Conservation (phyloP, 2,113 vertebrate genomes). For the Ceuthmochares aereus region DNA sequence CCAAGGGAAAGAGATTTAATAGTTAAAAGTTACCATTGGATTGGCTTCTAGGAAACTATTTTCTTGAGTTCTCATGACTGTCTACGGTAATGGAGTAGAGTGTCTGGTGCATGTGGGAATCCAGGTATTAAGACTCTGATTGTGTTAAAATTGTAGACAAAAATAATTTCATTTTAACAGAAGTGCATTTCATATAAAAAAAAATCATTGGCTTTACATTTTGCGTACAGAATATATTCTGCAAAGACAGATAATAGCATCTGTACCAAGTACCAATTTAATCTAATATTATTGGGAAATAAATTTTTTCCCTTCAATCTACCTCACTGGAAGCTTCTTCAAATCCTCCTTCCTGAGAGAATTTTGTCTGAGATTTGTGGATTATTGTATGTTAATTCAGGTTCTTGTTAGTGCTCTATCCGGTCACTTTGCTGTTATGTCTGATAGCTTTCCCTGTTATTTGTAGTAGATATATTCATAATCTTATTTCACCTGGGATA, state of each 20-base stretch:
- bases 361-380: neutral
- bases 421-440: neutral
- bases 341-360: neutral
- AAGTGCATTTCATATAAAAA: neutral
- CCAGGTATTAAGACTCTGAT: neutral
- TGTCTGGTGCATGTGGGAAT: neutral
- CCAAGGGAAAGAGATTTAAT: neutral
- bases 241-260: neutral
- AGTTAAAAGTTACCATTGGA: neutral
- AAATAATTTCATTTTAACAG: neutral
- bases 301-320: neutral
- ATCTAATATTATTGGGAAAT: neutral
- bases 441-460: constrained; percentile 2
- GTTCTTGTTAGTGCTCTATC: neutral
- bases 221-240: neutral
- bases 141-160: neutral
- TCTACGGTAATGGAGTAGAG: neutral
- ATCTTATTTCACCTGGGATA: neutral
- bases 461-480: neutral
- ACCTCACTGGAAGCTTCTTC: neutral
- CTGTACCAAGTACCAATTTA: neutral
- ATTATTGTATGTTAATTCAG: neutral
- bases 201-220: neutral
- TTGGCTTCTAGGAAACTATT: constrained; percentile 1
- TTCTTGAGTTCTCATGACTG: neutral